Conservation (phyloP, 2,888 invertebrate genomes). For the Apodemia hepburni region DNA sequence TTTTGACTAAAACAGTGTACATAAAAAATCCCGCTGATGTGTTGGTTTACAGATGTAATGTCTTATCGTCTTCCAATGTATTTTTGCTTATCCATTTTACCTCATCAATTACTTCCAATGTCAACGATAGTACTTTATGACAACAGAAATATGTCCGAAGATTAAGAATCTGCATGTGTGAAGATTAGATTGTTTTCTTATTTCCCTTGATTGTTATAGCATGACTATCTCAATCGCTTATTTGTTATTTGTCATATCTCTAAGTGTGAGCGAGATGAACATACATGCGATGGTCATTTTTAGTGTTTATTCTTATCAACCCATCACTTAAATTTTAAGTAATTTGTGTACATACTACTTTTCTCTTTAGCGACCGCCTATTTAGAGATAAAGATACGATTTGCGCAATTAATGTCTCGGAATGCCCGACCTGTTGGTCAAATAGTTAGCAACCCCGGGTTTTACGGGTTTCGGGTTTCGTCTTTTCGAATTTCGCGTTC, state of each 20-base stretch:
- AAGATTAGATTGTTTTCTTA: not conserved
- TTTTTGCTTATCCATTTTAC: conserved; percentile 23
- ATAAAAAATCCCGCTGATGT: not conserved
- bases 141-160: not conserved
- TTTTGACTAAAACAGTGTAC: not conserved
- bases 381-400: not conserved
- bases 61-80: conserved; percentile 10
- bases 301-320: not conserved
- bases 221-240: not conserved
- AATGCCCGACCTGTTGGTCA: too few relatives aligned
- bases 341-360: not conserved
- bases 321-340: not conserved
- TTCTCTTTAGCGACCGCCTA: not conserved
- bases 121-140: conserved; percentile 14
- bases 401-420: not conserved
- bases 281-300: not conserved
- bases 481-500: too few relatives aligned
- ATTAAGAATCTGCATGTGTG: not conserved
- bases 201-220: not conserved
- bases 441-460: too few relatives aligned
- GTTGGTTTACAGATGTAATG: conserved; percentile 1
- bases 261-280: not conserved
- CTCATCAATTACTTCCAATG: conserved; percentile 21
- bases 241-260: not conserved
- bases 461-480: too few relatives aligned